These are phyloP conservation scores for Tenthredo mesomela DNA, from an alignment of 2,888 invertebrate species.

Conservation along the genomic window DNA sequence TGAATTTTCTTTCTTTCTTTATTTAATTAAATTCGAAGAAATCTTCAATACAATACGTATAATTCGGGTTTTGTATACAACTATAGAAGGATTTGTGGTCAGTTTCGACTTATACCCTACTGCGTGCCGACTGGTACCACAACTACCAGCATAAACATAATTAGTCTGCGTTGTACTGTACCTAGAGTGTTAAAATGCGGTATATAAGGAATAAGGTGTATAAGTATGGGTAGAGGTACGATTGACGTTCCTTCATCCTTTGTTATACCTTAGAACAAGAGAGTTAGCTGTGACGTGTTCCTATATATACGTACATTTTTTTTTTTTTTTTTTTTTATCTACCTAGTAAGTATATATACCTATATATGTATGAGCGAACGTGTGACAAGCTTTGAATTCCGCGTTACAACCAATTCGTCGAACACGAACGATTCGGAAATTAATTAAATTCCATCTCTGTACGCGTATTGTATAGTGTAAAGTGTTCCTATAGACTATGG, in stretches of 20 bases:
- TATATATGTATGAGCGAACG: background rate
- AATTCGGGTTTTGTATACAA: background rate
- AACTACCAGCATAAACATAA: background rate
- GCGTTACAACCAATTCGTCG: background rate
- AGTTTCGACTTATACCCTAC: background rate
- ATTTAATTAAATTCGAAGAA: background rate
- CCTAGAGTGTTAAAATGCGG: background rate
- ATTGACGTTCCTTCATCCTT: background rate
- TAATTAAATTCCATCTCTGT: background rate
- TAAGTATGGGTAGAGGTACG: background rate
- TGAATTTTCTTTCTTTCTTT: background rate
- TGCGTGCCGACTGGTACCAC: background rate
- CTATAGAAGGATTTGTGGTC: constrained; percentile 9
- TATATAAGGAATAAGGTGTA: background rate
- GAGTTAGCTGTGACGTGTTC: background rate
- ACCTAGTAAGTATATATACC: too few species aligned
- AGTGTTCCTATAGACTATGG: background rate
- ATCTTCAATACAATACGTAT: background rate
- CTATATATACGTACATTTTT: too few species aligned
- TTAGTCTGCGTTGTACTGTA: background rate
- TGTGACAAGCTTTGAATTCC: background rate
- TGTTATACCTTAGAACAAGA: background rate
- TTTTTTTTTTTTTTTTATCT: too few species aligned
- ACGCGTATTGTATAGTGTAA: too few species aligned
- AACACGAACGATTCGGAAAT: background rate